Evolutionary conservation across 2,113 vertebrate species (phyloP).

Genomic region (Hirundichthys speculiger): DNA sequence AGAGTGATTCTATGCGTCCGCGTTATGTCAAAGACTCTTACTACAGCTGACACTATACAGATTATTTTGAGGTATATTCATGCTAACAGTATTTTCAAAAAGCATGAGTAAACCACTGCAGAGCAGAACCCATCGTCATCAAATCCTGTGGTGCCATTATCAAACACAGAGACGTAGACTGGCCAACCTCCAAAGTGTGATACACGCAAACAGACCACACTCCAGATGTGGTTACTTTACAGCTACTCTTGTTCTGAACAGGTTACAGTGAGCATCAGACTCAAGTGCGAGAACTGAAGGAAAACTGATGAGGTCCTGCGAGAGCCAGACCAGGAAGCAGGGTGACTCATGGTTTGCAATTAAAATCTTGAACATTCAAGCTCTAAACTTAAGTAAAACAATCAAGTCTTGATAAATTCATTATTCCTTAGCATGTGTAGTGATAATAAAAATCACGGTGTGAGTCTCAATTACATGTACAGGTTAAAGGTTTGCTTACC

Average conservation of each 20-base stretch:
- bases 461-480: not conserved
- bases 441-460: conserved; percentile 2
- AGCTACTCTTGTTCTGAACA: conserved; percentile 53
- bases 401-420: conserved; percentile 29
- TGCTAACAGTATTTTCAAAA: conserved; percentile 7
- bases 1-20: conserved; percentile 22
- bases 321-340: conserved; percentile 56
- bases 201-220: conserved; percentile 63
- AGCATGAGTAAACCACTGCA: conserved; percentile 9
- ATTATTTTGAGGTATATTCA: conserved; percentile 26
- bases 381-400: conserved; percentile 49
- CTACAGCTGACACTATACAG: conserved; percentile 31
- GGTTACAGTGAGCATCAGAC: conserved; percentile 55
- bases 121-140: conserved; percentile 29
- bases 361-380: conserved; percentile 25
- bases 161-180: conserved; percentile 54
- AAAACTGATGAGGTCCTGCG: conserved; percentile 66
- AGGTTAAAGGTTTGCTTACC: conserved; percentile 1
- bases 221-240: conserved; percentile 75
- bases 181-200: conserved; percentile 65
- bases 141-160: conserved; percentile 55
- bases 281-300: conserved; percentile 50
- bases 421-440: conserved; percentile 13
- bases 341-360: conserved; percentile 74
- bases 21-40: conserved; percentile 22